Base-by-base conservation (phyloP, 2,113 vertebrate species). In the Porphyrio hochstetteri region DNA sequence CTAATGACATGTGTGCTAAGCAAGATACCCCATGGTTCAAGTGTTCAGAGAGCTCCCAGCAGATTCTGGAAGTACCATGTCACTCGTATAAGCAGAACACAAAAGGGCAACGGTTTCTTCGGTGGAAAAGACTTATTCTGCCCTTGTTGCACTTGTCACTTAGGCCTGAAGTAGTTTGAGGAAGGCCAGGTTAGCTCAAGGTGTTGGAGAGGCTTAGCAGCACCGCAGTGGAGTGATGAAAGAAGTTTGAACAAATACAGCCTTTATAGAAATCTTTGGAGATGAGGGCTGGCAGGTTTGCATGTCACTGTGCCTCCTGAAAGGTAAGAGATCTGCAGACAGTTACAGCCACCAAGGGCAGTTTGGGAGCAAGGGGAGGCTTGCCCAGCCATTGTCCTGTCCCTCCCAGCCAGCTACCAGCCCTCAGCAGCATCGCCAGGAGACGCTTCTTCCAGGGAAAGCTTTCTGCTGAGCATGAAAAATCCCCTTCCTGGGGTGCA, bases 201-300 rank as follows among this genome's bases (percentile, higher is more conserved):
- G 15, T 12, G 0, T 10, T 1, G 3, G 40, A 36, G 36, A 60
- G 16, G 16, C 35, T 42, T 48, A 25, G 56, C 76, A 87, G 84
- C 0, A 0, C 35, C 2, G 11, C 0, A 0, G 2, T 3, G 44
- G 33, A 44, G 5, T 4, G 20, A 17, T 42, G 4, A 44, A 25
- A 64, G 42, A 9, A 16, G 16, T 12, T 16, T 38, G 63, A 42
- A 10, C 8, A 25, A 44, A 14, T 31, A 16, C 0, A 74, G 20
- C 4, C 44, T 48, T 33, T 11, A 4, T 19, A 23, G 40, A 55
- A 38, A 1, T 4, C 13, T 10, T 16, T 17, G 12, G 3, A 60
- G 42, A 1, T 13, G 20, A 52, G 60, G 77, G 56, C 13, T 78
- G 69, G 42, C 7, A 35, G 55, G 38, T 31, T n/a, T 23, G 64